A percentile compares a stretch with the other conserved stretches of the same genome.
phyloP scores from a whole-genome alignment of 2,888 invertebrate genomes.

The Steinernema hermaphroditum region DNA sequence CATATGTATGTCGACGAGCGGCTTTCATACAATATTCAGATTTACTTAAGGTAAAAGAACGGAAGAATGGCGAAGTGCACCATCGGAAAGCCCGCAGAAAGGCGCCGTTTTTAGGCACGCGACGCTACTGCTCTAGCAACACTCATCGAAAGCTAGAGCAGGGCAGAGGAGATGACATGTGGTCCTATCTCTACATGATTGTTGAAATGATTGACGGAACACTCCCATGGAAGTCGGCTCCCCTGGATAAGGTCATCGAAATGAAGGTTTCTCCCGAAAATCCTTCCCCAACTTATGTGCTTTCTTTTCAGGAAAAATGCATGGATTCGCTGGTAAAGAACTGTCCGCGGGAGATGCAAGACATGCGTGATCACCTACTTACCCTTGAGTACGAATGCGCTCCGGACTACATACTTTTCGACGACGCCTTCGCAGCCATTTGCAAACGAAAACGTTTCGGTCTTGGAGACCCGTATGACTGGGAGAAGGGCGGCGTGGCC shows the following conservation, averaged over 20 bases:
- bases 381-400: conserved; percentile 36
- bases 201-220: conserved; percentile 10
- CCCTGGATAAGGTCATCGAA: neutral
- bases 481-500: conserved; percentile 38
- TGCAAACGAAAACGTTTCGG: conserved; percentile 33
- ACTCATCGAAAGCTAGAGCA: conserved; percentile 8
- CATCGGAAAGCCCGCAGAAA: conserved; percentile 20
- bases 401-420: conserved; percentile 36
- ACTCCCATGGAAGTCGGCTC: neutral
- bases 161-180: conserved; percentile 15
- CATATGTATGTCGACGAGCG: conserved; percentile 31
- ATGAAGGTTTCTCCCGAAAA: neutral
- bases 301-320: conserved; percentile 7
- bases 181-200: conserved; percentile 21
- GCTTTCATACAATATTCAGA: too few species aligned
- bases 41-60: neutral
- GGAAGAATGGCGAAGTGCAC: neutral
- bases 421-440: conserved; percentile 26
- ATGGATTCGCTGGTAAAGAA: conserved; percentile 20
- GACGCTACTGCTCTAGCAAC: conserved; percentile 33
- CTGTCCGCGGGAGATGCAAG: conserved; percentile 34
- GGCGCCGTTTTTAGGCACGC: conserved; percentile 34
- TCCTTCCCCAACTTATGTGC: neutral
- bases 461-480: conserved; percentile 36
- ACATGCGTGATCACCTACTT: conserved; percentile 29